phyloP scores from a whole-genome alignment of 2,888 invertebrate genomes.

The Metalampra italica region DNA sequence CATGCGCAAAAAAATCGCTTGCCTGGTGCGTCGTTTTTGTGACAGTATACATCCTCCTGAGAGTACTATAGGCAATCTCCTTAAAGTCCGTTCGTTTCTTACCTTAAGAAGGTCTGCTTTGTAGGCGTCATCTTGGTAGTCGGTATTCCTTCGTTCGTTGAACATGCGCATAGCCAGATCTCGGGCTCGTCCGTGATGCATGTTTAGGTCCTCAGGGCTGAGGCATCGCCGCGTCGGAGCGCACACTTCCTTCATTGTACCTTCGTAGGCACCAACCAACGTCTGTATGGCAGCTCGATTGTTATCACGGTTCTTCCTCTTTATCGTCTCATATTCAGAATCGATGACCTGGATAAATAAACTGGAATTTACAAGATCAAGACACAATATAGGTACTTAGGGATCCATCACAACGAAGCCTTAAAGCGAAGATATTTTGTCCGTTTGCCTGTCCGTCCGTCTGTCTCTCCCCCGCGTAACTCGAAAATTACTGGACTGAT shows the following conservation, averaged over 20 bases:
- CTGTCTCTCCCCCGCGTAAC: too few species aligned
- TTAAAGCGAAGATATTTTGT: too few species aligned
- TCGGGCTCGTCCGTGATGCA: neutral
- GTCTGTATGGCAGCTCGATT: neutral
- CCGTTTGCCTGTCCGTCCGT: too few species aligned
- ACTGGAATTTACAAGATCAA: neutral
- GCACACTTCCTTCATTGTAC: neutral
- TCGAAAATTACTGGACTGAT: too few species aligned
- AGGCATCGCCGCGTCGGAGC: neutral
- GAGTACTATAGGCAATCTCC: too few species aligned
- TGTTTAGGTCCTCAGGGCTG: neutral
- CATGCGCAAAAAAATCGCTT: too few species aligned
- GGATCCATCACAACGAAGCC: too few species aligned
- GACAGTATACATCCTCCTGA: too few species aligned
- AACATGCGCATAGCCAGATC: neutral
- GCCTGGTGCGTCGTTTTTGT: too few species aligned
- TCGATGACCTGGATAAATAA: neutral
- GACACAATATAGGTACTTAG: too few species aligned
- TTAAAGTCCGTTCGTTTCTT: too few species aligned
- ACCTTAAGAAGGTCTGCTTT: neutral
- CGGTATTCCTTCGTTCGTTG: neutral
- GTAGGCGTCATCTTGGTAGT: neutral
- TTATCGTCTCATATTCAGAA: neutral
- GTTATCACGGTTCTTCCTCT: neutral
- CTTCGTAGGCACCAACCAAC: neutral